Evolutionary conservation across 1,140 invertebrate species (phyloP).

Genomic region (Macrocentrus cingulum): DNA sequence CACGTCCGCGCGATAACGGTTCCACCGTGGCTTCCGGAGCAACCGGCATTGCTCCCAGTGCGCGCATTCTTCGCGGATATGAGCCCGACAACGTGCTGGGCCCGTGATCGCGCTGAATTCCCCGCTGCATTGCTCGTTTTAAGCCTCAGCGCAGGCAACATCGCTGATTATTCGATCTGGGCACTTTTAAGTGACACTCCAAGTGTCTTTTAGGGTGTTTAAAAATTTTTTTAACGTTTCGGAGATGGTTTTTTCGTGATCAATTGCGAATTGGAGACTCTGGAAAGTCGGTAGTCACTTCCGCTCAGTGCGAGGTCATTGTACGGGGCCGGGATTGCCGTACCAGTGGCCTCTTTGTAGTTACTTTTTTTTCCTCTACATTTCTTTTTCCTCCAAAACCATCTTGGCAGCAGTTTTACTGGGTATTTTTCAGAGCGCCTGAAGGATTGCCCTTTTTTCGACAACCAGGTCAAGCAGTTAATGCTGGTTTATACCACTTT

Average conservation of each 20-base stretch:
- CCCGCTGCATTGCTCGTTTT: slow-evolving; percentile 14
- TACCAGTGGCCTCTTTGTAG: slow-evolving; percentile 27
- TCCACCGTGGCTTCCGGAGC: slow-evolving; percentile 37
- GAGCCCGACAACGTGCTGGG: slow-evolving; percentile 13
- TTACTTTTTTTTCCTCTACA: slow-evolving; percentile 13
- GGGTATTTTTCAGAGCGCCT: too few species aligned
- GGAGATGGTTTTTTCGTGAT: slow-evolving; percentile 22
- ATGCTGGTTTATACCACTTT: not conserved
- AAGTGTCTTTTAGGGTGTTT: not conserved
- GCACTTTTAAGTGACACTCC: too few species aligned
- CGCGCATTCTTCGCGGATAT: slow-evolving; percentile 10
- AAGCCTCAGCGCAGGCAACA: too few species aligned
- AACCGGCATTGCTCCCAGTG: not conserved
- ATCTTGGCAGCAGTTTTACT: not conserved
- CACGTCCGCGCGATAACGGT: slow-evolving; percentile 46
- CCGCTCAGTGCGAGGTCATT: slow-evolving; percentile 34
- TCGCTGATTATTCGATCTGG: too few species aligned
- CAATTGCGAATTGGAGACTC: too few species aligned
- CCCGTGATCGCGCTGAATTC: slow-evolving; percentile 17
- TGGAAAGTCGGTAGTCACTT: slow-evolving; percentile 30
- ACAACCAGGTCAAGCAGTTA: not conserved
- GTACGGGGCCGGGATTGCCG: slow-evolving; percentile 29
- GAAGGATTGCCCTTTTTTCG: too few species aligned
- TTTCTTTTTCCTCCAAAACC: slow-evolving; percentile 1
- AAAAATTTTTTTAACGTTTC: too few species aligned